Conservation (phyloP, 2,888 invertebrate species). For the Zeuzera pyrina region DNA sequence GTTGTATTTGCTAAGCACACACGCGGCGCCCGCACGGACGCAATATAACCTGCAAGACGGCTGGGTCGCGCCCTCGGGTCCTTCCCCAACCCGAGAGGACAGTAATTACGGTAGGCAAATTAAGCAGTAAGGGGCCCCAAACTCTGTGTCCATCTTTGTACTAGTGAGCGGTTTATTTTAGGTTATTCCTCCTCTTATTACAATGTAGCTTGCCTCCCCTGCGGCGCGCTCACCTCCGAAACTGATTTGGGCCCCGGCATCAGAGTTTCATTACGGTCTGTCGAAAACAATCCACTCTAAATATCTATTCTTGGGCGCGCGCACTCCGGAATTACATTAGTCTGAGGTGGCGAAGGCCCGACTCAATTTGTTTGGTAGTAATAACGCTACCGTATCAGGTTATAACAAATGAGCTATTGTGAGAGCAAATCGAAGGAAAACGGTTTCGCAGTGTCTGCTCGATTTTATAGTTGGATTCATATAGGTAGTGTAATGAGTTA, state of each 20-base stretch:
- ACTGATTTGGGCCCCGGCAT: slow-evolving; percentile 68
- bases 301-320: slow-evolving; percentile 72
- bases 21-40: slow-evolving; percentile 66
- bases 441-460: slow-evolving; percentile 56
- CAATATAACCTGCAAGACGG: slow-evolving; percentile 70
- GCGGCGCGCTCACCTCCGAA: slow-evolving; percentile 66
- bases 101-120: slow-evolving; percentile 76
- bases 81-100: slow-evolving; percentile 68
- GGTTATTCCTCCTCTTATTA: slow-evolving; percentile 70
- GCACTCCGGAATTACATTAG: slow-evolving; percentile 71
- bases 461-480: slow-evolving; percentile 44
- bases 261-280: slow-evolving; percentile 73
- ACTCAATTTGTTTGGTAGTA: slow-evolving; percentile 72
- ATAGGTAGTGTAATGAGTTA: no score
- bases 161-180: slow-evolving; percentile 64
- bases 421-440: slow-evolving; percentile 61
- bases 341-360: slow-evolving; percentile 73
- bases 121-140: slow-evolving; percentile 66
- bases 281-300: slow-evolving; percentile 74
- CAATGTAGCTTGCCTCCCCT: slow-evolving; percentile 68
- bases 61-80: slow-evolving; percentile 60
- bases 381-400: slow-evolving; percentile 69
- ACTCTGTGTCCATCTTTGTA: slow-evolving; percentile 63
- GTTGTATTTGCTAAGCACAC: slow-evolving; percentile 69
- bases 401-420: slow-evolving; percentile 73